Evolutionary conservation across 2,888 invertebrate genomes (phyloP).

Genomic region (Cerastoderma edule): DNA sequence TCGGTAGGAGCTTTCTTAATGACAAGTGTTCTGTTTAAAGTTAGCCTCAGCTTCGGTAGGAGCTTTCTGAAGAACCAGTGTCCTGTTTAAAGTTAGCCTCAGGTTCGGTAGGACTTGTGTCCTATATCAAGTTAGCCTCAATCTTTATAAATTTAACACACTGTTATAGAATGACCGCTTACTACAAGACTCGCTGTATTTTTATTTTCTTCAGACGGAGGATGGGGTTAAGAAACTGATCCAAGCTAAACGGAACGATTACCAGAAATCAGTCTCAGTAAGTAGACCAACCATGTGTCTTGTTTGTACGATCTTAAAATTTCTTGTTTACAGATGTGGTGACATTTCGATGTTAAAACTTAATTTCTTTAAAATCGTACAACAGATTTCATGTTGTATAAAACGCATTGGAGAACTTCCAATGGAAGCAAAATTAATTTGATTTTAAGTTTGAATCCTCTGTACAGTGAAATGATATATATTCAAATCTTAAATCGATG

Average conservation of each 20-base stretch:
- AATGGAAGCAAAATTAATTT: too few relatives aligned
- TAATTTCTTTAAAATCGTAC: not conserved
- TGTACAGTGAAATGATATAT: not conserved
- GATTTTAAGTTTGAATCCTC: not conserved
- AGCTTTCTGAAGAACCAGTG: too few relatives aligned
- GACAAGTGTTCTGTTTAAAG: too few relatives aligned
- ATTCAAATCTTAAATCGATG: too few relatives aligned
- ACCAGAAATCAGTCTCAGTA: conserved; percentile 49
- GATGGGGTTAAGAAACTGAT: conserved; percentile 48
- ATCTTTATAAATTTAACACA: not conserved
- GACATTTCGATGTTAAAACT: not conserved
- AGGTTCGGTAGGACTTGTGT: too few relatives aligned
- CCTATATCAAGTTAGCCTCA: too few relatives aligned
- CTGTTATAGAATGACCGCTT: not conserved
- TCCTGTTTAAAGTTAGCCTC: too few relatives aligned
- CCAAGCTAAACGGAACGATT: conserved; percentile 43
- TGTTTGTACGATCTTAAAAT: not conserved
- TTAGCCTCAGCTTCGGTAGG: too few relatives aligned
- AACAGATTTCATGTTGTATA: not conserved
- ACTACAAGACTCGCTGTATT: too few relatives aligned
- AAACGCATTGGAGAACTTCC: not conserved
- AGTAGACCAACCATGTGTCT: conserved; percentile 18
- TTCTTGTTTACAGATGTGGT: not conserved
- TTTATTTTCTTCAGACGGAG: conserved; percentile 41
- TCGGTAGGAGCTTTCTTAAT: too few relatives aligned